Conservation (phyloP, 1,140 invertebrate species). For the Drosophila truncata region DNA sequence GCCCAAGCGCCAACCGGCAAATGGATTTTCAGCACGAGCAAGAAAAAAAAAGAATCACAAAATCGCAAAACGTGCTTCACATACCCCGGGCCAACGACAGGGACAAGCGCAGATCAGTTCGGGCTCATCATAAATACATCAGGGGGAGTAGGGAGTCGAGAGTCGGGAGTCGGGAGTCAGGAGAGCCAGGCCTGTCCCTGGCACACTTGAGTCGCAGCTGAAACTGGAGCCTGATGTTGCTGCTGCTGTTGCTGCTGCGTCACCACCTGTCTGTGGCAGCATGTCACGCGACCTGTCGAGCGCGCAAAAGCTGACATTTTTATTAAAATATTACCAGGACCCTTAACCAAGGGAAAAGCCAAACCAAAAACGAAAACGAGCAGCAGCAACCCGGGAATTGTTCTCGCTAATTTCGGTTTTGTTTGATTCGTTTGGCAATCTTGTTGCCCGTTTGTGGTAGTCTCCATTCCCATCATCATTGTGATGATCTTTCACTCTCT, state of each 20-base stretch:
- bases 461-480: conserved; percentile 30
- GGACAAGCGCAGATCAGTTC: conserved; percentile 28
- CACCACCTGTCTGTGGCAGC: conserved; percentile 75
- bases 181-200: conserved; percentile 13
- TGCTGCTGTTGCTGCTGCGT: conserved; percentile 14
- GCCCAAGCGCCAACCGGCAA: conserved; percentile 58
- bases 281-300: conserved; percentile 80
- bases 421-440: conserved; percentile 46
- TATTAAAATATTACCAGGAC: conserved; percentile 80
- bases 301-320: conserved; percentile 80
- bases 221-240: conserved; percentile 16
- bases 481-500: conserved; percentile 23
- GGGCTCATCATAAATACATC: conserved; percentile 83
- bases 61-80: conserved; percentile 82
- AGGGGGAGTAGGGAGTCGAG: conserved; percentile 15
- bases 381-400: conserved; percentile 1
- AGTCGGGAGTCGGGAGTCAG: not conserved
- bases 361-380: not conserved
- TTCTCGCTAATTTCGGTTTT: conserved; percentile 56
- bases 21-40: conserved; percentile 69
- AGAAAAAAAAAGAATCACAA: conserved; percentile 64
- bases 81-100: conserved; percentile 33
- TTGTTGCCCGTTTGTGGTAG: conserved; percentile 19
- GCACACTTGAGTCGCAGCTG: conserved; percentile 49
- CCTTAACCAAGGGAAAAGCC: conserved; percentile 15